Percentiles rank a stretch among this genome's conserved stretches.
These are phyloP conservation scores for Pseudomyrmex pallidus DNA, from an alignment of 1,140 invertebrate species.

Conservation along the genomic window DNA sequence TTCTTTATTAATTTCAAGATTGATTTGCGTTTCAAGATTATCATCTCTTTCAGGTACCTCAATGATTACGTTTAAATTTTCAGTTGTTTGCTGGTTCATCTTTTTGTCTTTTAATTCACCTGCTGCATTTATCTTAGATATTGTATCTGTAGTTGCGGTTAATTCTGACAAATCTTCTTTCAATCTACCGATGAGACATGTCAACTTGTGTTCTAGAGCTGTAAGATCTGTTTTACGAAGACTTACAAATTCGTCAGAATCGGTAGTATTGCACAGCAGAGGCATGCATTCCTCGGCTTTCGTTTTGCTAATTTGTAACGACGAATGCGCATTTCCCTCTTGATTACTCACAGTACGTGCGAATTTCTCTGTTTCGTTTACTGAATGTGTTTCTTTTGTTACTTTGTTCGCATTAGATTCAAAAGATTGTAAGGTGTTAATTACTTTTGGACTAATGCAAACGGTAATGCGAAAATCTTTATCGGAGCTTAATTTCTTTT, in stretches of 20 bases:
- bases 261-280: not conserved
- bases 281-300: not conserved
- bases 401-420: too few species aligned
- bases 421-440: too few species aligned
- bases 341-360: not conserved
- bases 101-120: not conserved
- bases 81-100: not conserved
- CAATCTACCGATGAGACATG: not conserved
- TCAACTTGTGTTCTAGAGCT: not conserved
- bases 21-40: not conserved
- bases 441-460: too few species aligned
- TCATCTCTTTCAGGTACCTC: too few species aligned
- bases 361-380: not conserved
- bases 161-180: conserved; percentile 15
- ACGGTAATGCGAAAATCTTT: not conserved
- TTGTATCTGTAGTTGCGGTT: not conserved
- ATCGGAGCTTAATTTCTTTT: not conserved
- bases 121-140: conserved; percentile 2
- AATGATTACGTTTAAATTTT: not conserved
- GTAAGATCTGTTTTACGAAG: conserved; percentile 6
- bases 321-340: not conserved
- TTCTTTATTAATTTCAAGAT: conserved; percentile 37
- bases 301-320: not conserved
- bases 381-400: not conserved
- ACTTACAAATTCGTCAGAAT: not conserved